Conservation (phyloP, 2,113 vertebrate species). For the Catharus bicknelli region DNA sequence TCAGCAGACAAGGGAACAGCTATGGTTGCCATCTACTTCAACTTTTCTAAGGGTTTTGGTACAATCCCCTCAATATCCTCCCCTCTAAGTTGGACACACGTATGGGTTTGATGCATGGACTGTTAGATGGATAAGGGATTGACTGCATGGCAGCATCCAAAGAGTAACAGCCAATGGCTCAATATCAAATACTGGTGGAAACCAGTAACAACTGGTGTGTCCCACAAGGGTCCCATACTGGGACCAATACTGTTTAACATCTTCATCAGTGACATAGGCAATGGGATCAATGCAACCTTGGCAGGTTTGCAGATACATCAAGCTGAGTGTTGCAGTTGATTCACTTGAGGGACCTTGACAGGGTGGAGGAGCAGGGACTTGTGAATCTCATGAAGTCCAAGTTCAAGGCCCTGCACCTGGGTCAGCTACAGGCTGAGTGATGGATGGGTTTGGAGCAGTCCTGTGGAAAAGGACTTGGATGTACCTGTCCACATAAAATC, state of each 20-base stretch:
- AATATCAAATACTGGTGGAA: background rate
- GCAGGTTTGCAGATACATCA: background rate
- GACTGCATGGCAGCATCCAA: background rate
- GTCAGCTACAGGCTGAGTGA: background rate
- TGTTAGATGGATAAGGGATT: background rate
- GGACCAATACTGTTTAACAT: background rate
- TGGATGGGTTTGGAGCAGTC: background rate
- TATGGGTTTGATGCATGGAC: background rate
- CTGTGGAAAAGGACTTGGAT: background rate
- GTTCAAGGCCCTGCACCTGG: background rate
- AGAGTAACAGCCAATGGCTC: background rate
- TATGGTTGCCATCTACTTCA: background rate
- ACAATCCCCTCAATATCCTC: background rate
- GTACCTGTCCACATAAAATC: background rate
- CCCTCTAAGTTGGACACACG: background rate
- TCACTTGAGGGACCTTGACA: background rate
- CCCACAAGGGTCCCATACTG: background rate
- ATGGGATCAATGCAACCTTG: background rate
- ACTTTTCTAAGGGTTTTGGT: background rate
- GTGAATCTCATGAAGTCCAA: background rate
- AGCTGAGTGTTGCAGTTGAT: background rate
- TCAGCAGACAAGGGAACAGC: background rate
- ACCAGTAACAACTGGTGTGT: accelerated
- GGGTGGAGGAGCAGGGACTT: background rate
- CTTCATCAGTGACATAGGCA: background rate